Conservation (phyloP, 2,797 vertebrate species). For the Lerista edwardsae region DNA sequence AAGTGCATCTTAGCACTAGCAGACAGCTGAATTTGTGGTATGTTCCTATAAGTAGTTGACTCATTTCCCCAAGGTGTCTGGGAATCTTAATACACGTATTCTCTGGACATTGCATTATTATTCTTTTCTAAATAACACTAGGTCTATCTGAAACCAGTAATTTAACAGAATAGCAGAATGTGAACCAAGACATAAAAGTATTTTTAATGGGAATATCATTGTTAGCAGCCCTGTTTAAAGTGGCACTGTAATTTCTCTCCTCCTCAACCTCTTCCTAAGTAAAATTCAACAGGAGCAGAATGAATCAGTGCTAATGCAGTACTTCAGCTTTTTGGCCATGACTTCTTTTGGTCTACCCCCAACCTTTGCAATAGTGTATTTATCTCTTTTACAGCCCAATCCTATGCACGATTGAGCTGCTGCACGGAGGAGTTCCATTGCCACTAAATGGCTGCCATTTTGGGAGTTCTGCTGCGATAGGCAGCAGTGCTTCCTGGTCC, state of each 20-base stretch:
- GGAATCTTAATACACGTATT: conserved; percentile 38
- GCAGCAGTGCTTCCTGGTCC: no score
- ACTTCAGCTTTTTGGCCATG: not conserved
- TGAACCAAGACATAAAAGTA: not conserved
- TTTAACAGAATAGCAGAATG: not conserved
- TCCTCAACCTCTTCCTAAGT: not conserved
- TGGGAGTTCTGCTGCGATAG: no score
- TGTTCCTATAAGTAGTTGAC: conserved; percentile 44
- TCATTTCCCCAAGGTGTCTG: conserved; percentile 51
- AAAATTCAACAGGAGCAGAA: not conserved
- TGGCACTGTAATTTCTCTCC: not conserved
- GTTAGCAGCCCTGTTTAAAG: not conserved
- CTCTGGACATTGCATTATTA: conserved; percentile 22
- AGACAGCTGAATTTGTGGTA: conserved; percentile 43
- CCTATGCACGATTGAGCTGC: no score
- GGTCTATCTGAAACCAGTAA: not conserved
- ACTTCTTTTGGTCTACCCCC: not conserved
- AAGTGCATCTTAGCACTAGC: conserved; percentile 48
- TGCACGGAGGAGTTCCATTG: no score
- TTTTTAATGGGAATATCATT: not conserved
- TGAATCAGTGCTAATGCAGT: not conserved
- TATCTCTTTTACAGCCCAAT: not conserved
- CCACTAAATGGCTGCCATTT: no score
- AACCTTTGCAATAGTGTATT: not conserved
- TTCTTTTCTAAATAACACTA: not conserved